Evolutionary conservation across 2,888 invertebrate species (phyloP), one percentile per base, ranked within the genome.

Genomic region (Entomobrya multifasciata): DNA sequence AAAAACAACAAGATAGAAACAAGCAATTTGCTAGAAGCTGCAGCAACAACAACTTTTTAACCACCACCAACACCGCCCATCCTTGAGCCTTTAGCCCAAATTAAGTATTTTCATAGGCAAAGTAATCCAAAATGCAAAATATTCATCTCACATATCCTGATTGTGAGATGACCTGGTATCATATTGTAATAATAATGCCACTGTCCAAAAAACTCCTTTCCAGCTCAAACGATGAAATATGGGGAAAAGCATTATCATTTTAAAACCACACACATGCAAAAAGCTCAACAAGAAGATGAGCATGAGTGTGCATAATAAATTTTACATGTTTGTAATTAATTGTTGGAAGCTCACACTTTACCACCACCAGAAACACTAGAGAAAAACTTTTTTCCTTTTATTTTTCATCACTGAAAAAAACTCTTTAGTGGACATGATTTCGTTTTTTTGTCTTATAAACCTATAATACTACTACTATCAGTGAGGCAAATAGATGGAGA

Each of bases 401-500:
- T n/a, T n/a, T n/a, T n/a, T n/a, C n/a, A 5, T 25, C 60, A 25
- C 20, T 11, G 49, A 47, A 72, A 27, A n/a, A 70, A 70, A 22
- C 10, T 65, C 44, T 70, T 15, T 49, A 60, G 27, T 60, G 60
- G 60, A 60, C 60, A 22, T 11, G 8, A 65, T 65, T 62, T 13
- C 13, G 2, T 65, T 20, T 27, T 27, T 30, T n/a, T 62, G 17
- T 22, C 47, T 47, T 22, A 4, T 47, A 5, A 62, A n/a, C n/a
- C n/a, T n/a, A n/a, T n/a, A n/a, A 11, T 27, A 49, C 72, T 27
- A 17, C 49, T 20, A 67, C 67, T 3, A 1, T 11, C 65, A 44
- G 41, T 17, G 52, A 52, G 10, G 10, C 30, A 70, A 81, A 81
- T 72, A 72, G 81, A 81, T 81, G 81, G 44, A 72, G 81, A 72